These are phyloP conservation scores for Nautilus pompilius DNA, from an alignment of 1,140 invertebrate genomes.

Conservation along the genomic window DNA sequence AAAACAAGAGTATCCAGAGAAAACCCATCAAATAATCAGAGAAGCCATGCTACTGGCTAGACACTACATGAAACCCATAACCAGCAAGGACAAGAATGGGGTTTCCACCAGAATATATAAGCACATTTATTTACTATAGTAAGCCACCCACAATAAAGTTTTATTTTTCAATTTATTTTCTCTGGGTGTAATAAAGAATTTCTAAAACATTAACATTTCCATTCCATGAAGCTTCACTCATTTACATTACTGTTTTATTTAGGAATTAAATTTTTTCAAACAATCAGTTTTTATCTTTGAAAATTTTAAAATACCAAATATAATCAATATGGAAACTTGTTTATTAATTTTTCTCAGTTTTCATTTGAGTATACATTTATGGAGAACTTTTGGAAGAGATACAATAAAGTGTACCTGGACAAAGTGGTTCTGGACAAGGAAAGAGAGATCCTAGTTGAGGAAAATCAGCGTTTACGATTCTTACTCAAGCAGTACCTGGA, in stretches of 20 bases:
- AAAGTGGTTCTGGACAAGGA: slow-evolving; percentile 54
- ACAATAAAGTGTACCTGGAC: slow-evolving; percentile 55
- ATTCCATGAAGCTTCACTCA: too few relatives aligned
- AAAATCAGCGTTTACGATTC: slow-evolving; percentile 51
- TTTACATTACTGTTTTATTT: neutral
- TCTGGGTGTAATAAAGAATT: too few relatives aligned
- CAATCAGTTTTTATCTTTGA: slow-evolving; percentile 2
- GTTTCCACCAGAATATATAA: too few relatives aligned
- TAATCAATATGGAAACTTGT: neutral
- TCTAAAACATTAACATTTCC: too few relatives aligned
- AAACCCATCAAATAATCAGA: too few relatives aligned
- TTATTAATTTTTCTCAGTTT: neutral
- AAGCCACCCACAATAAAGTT: too few relatives aligned
- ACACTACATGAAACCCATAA: too few relatives aligned
- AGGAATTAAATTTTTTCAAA: neutral
- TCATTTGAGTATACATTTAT: slow-evolving; percentile 37
- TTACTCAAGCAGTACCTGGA: slow-evolving; percentile 57
- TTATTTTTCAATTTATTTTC: too few relatives aligned
- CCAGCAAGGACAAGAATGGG: too few relatives aligned
- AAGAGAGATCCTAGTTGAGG: slow-evolving; percentile 38
- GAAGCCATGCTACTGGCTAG: too few relatives aligned
- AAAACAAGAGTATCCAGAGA: too few relatives aligned
- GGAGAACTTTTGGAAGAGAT: slow-evolving; percentile 57
- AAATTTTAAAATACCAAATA: neutral
- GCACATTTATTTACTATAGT: too few relatives aligned